Evolutionary conservation across 2,113 vertebrate species (phyloP), one percentile per base, ranked within the genome.

Genomic region (Chamaetylas fuelleborni): DNA sequence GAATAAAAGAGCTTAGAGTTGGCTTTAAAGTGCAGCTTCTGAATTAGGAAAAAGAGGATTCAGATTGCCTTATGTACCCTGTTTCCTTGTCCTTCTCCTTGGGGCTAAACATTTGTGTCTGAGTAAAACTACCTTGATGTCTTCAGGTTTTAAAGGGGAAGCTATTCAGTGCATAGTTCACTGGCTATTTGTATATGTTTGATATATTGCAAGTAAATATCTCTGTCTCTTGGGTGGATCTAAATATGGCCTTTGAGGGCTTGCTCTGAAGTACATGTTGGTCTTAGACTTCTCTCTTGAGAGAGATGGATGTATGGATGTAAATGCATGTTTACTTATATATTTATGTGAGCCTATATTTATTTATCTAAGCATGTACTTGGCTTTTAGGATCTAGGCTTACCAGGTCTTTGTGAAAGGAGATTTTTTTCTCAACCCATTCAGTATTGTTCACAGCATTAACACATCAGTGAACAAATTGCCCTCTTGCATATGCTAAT

Each of bases 401-500:
- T 96, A 88, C 93, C 71, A 90, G 54, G 60, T 87, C 96, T 97
- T 98, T 96, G 72, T 97, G 92, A 95, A 97, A 93, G 78, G 81
- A 92, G 81, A 54, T 94, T 96, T 96, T 93, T 94, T 96, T 72
- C 97, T 95, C 90, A 77, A 78, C 82, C 95, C 89, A 82, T 97
- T 98, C 97, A 92, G 96, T 96, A 97, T 98, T 98, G 97, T 98
- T 98, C 96, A 64, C 62, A 62, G 94, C 94, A 96, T 98, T 98
- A 98, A 98, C 97, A 98, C 98, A 98, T 97, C 98, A 98, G 84
- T 98, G 98, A 98, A 98, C 98, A 98, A 98, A 98, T 98, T 98
- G 97, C 96, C 94, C 88, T 97, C 97, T 98, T 98, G 97, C 97
- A 97, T 98, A 98, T 98, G 98, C 97, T 98, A 98, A 98, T 98